Conservation (phyloP, 2,113 vertebrate genomes). For the Menura novaehollandiae region DNA sequence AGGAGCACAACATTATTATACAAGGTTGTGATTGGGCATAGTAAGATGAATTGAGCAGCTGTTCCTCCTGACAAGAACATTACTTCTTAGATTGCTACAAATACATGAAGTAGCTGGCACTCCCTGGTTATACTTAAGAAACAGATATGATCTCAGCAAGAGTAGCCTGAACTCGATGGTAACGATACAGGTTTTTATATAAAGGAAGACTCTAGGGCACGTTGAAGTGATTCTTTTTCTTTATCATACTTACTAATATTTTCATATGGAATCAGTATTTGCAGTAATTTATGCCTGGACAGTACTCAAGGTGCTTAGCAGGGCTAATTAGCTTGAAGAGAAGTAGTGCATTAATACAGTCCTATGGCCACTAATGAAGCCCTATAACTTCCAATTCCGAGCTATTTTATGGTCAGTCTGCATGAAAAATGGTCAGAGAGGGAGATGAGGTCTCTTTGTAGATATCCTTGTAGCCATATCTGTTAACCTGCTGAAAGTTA, state of each 20-base stretch:
- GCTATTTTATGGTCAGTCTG: not conserved
- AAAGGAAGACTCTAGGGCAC: not conserved
- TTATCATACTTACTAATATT: not conserved
- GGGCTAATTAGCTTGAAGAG: not conserved
- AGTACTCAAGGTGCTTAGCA: not conserved
- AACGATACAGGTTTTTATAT: not conserved
- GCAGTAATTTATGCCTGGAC: not conserved
- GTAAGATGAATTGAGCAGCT: conserved; percentile 56
- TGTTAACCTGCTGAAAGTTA: not conserved
- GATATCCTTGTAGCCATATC: not conserved
- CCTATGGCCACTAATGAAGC: not conserved
- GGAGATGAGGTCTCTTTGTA: not conserved
- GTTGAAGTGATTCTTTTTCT: not conserved
- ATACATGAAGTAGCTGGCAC: conserved; percentile 4
- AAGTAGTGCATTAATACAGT: not conserved
- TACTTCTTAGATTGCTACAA: conserved; percentile 50
- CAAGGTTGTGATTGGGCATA: conserved; percentile 34
- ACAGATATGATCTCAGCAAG: not conserved
- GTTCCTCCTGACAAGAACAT: conserved; percentile 53
- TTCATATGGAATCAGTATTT: not conserved
- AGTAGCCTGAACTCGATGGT: not conserved
- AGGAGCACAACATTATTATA: conserved; percentile 50
- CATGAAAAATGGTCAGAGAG: not conserved
- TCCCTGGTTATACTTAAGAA: not conserved
- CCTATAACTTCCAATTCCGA: not conserved